These are phyloP conservation scores for Anniella stebbinsi DNA, from an alignment of 2,797 vertebrate genomes.

Conservation along the genomic window DNA sequence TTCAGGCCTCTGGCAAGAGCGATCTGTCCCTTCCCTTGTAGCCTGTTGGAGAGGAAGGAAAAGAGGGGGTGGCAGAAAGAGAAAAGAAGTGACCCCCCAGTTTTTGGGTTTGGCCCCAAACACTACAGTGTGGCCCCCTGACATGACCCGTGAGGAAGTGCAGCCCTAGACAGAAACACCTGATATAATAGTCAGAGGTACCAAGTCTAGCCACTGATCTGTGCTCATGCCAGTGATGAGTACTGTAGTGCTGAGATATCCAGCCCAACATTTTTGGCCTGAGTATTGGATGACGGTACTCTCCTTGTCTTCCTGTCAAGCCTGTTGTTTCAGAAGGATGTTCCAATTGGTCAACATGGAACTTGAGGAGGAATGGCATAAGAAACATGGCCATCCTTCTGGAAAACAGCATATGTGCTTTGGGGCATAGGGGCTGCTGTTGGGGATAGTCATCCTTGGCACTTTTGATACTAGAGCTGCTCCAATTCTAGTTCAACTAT, in stretches of 20 bases:
- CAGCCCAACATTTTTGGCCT: background rate
- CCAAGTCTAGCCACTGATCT: background rate
- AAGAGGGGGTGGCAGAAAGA: too few species aligned
- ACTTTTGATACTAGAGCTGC: too few species aligned
- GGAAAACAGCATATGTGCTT: background rate
- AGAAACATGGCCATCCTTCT: background rate
- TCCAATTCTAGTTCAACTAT: background rate
- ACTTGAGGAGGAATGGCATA: background rate
- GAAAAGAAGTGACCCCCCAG: too few species aligned
- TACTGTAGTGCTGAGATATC: background rate
- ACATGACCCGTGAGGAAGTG: too few species aligned
- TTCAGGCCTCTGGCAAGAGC: too few species aligned
- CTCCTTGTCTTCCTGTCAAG: background rate
- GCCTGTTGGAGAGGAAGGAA: too few species aligned
- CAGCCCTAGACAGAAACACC: too few species aligned
- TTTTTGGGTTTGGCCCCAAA: too few species aligned
- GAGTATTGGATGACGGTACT: background rate
- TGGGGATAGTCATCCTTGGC: fast-evolving
- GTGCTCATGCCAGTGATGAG: background rate
- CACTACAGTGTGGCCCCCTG: too few species aligned
- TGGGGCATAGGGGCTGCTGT: fast-evolving
- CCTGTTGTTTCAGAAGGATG: background rate
- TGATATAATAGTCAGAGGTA: background rate
- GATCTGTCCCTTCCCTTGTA: too few species aligned
- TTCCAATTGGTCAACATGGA: background rate